Evolutionary conservation across 2,888 invertebrate genomes (phyloP).

Genomic region (Drosophila lutescens): DNA sequence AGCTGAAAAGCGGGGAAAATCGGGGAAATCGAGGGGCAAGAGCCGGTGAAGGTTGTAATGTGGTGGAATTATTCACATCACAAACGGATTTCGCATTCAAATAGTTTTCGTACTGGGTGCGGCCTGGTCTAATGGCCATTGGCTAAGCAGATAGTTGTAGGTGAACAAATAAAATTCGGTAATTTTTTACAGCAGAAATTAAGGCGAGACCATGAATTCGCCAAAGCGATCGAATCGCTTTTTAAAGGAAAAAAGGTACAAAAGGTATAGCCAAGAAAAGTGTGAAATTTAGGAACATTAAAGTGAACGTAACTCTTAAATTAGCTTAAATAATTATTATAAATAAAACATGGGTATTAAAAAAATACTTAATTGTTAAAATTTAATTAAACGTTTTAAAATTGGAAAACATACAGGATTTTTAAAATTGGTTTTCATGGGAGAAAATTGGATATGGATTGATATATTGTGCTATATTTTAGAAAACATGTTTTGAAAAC

Average conservation of each 20-base stretch:
- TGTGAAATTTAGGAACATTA: too few species aligned
- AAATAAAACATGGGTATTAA: too few species aligned
- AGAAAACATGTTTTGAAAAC: too few species aligned
- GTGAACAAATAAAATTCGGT: slow-evolving; percentile 1
- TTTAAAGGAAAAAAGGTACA: not conserved
- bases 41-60: slow-evolving; percentile 21
- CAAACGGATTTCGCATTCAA: slow-evolving; percentile 34
- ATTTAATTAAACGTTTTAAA: too few species aligned
- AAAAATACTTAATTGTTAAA: too few species aligned
- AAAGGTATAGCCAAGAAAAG: not conserved
- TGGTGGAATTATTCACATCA: slow-evolving; percentile 44
- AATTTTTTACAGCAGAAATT: slow-evolving; percentile 12
- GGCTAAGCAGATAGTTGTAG: slow-evolving; percentile 28
- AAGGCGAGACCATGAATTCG: not conserved
- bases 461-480: too few species aligned
- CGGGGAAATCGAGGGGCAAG: not conserved
- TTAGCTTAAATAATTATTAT: too few species aligned
- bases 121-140: slow-evolving; percentile 30
- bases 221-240: not conserved
- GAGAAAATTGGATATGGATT: too few species aligned
- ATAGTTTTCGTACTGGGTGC: slow-evolving; percentile 27
- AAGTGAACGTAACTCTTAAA: too few species aligned
- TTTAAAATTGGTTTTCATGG: too few species aligned
- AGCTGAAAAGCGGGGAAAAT: slow-evolving; percentile 9
- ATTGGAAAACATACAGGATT: too few species aligned